Evolutionary conservation across 2,888 invertebrate species (phyloP), one percentile per base, ranked within the genome.

Genomic region (Notocelia uddmanniana): DNA sequence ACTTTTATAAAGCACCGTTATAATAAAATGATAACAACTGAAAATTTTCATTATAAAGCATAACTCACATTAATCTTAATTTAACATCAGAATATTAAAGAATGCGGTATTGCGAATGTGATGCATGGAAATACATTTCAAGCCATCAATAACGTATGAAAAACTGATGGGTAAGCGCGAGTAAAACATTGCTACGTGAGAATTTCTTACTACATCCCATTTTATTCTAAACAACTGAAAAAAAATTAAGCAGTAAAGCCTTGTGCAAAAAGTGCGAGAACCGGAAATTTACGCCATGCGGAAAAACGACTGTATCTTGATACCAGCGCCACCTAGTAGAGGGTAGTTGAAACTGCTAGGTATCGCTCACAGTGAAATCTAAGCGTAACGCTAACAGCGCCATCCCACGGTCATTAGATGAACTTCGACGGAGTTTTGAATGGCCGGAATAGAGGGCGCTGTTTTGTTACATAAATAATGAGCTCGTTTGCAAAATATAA

Each of bases 391-490:
- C 41, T 50, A 74, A 69, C 73, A 78, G 78, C 83, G 85, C 84
- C 80, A 76, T 74, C 74, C 52, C 52, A 71, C 75, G 74, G 67
- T 60, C 69, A 73, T 45, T 19, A 0, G 6, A 3, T 45, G 79
- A 81, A 87, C 85, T 82, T 73, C 21, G 69, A 67, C 55, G 34
- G 66, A 73, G 26, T 11, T 15, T n/a, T 55, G 19, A 48, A 23
- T 6, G 8, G n/a, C n/a, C 0, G 18, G 6, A 11, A 82, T 77
- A 90, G 91, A 89, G 88, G 91, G 88, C 91, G 89, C 83, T 89
- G 70, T 80, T 64, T 48, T 15, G 34, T 54, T 31, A 11, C 3
- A 34, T 18, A 18, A 34, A 34, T 31, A 77, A 78, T 68, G 15
- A 18, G 13, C 13, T 18, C n/a, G 45, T n/a, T 45, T 45, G 45